Base-by-base conservation (phyloP, 2,888 invertebrate genomes). In the Diploptera punctata region DNA sequence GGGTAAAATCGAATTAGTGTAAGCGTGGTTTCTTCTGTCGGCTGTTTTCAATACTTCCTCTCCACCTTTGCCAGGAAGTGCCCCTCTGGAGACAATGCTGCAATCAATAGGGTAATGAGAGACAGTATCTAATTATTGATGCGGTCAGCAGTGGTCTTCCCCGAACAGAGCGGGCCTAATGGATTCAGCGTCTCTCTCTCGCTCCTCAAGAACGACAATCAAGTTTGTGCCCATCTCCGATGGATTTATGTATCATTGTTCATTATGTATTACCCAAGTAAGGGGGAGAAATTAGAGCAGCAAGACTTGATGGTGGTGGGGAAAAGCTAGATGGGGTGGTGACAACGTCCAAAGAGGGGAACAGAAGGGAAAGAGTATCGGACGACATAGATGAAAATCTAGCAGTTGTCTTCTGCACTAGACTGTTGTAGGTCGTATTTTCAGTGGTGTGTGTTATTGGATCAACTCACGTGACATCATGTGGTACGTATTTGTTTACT, bases 201-300 rank as follows among this genome's bases (percentile, higher is more conserved):
- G 7, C 38, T 29, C 68, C 60, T 61, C 44, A 65, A 65, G 61
- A 60, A 61, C 29, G 68, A 68, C 68, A 68, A 68, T 68, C 52
- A 68, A 54, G 52, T 68, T 68, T 57, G 68, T 43, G 57, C 26
- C 31, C 57, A 33, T 43, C 68, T 70, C 61, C 70, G 69, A 47
- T 49, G 70, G 70, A 70, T 70, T 65, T 70, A 65, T 70, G 65
- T 70, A 70, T 70, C 70, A 70, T 70, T 70, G 70, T 70, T 70
- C 70, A 70, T 70, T 70, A 70, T 24, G 70, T 62, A 70, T 70
- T 38, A 57, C 52, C 62, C 52, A 38, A 49, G 44, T 21, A 43
- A 57, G 26, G 26, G 43, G 13, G 26, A 67, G 68, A 44, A 70
- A 60, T 29, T 44, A 61, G 49, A 44, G 67, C 44, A 67, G 26